Percentiles rank a stretch among this genome's conserved stretches.
These are phyloP conservation scores for Pogoniulus pusillus DNA, from an alignment of 2,797 vertebrate genomes.

Conservation along the genomic window DNA sequence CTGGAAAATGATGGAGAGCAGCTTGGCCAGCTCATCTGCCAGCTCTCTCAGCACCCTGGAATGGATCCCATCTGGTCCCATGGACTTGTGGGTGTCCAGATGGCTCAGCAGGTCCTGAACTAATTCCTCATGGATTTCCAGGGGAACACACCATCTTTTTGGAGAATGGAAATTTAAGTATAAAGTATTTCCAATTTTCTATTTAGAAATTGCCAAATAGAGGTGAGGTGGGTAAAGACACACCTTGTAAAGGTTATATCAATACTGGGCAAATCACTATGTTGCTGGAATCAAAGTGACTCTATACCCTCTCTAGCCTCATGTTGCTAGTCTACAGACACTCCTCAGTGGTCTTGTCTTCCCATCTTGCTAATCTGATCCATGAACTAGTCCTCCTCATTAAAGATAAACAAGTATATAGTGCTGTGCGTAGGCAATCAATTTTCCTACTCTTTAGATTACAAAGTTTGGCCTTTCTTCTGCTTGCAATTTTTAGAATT, in stretches of 20 bases:
- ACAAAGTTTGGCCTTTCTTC: not conserved
- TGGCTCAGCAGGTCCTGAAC: too few species aligned
- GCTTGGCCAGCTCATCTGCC: too few species aligned
- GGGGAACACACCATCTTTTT: too few species aligned
- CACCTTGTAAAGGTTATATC: not conserved
- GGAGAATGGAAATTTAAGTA: not conserved
- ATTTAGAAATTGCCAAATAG: not conserved
- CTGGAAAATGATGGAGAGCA: too few species aligned
- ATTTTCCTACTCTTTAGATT: not conserved
- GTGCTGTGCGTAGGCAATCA: not conserved
- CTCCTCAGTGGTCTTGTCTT: not conserved
- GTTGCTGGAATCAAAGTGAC: not conserved
- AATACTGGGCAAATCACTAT: not conserved
- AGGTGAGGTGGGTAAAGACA: not conserved
- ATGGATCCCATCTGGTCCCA: too few species aligned
- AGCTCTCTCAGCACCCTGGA: too few species aligned
- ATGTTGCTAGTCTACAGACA: not conserved
- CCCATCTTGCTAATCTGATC: not conserved
- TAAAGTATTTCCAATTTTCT: not conserved
- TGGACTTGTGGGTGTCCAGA: too few species aligned
- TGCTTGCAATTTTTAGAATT: not conserved
- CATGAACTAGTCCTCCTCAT: not conserved
- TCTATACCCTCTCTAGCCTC: not conserved
- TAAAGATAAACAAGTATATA: not conserved
- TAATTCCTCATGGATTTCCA: too few species aligned